Evolutionary conservation across 2,113 vertebrate species (phyloP).

Genomic region (Ariopsis seemanni): DNA sequence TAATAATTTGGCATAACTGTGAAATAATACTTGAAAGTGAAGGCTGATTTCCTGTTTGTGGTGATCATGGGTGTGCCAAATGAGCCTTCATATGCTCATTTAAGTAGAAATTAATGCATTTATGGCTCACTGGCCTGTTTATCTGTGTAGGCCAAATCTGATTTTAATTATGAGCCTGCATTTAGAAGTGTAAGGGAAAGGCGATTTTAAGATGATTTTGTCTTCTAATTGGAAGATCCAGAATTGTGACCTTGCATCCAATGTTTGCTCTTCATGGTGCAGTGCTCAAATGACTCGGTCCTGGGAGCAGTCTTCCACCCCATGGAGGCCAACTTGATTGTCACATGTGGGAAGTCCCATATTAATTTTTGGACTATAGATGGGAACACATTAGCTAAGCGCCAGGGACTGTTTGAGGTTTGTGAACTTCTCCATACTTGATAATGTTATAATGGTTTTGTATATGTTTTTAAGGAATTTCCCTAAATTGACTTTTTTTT

Average conservation of each 20-base stretch:
- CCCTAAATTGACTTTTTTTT: neutral
- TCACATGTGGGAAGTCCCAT: constrained; percentile 90
- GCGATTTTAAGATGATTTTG: neutral
- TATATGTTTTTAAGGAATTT: constrained; percentile 1
- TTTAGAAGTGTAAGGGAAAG: neutral
- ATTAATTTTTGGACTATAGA: constrained; percentile 89
- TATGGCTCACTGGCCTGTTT: constrained; percentile 5
- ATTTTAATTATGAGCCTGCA: constrained; percentile 5
- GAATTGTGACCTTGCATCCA: neutral
- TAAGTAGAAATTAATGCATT: constrained; percentile 15
- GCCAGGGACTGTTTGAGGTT: constrained; percentile 91
- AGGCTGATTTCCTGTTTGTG: constrained; percentile 9
- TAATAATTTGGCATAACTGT: neutral
- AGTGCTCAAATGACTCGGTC: constrained; percentile 89
- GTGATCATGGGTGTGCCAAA: neutral
- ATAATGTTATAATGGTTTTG: neutral
- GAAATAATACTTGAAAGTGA: constrained; percentile 2
- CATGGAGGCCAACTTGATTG: constrained; percentile 81
- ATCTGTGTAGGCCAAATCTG: neutral
- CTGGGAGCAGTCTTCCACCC: constrained; percentile 85
- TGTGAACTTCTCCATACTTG: neutral
- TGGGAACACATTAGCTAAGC: constrained; percentile 78
- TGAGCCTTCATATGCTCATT: neutral
- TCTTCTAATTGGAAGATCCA: neutral
- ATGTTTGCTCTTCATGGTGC: constrained; percentile 27